Percentiles rank a stretch among this genome's conserved stretches.
Conservation (phyloP, 2,888 invertebrate species). For the Netelia virgata region DNA sequence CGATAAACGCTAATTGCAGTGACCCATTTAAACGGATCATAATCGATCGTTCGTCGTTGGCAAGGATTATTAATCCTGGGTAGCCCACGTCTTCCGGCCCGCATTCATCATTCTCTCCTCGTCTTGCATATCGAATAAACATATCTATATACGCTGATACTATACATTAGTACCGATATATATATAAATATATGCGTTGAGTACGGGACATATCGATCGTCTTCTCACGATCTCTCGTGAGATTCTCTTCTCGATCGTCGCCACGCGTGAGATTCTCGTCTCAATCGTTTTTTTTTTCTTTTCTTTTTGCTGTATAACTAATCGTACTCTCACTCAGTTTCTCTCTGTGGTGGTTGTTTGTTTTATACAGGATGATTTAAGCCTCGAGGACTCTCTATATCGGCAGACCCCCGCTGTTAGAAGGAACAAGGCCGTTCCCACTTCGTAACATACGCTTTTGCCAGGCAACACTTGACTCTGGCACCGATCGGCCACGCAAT, state of each 20-base stretch:
- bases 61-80: slow-evolving; percentile 45
- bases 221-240: slow-evolving; percentile 53
- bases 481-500: not conserved
- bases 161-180: not conserved
- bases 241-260: slow-evolving; percentile 41
- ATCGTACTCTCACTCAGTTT: slow-evolving; percentile 12
- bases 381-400: slow-evolving; percentile 69
- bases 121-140: slow-evolving; percentile 21
- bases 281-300: not conserved
- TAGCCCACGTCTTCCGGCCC: slow-evolving; percentile 61
- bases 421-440: slow-evolving; percentile 75
- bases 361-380: slow-evolving; percentile 77
- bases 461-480: not conserved
- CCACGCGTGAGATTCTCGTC: slow-evolving; percentile 9
- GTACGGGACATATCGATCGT: slow-evolving; percentile 40
- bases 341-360: slow-evolving; percentile 15
- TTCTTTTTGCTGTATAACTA: not conserved
- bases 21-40: slow-evolving; percentile 52
- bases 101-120: slow-evolving; percentile 49
- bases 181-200: slow-evolving; percentile 17
- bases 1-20: slow-evolving; percentile 48
- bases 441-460: slow-evolving; percentile 63
- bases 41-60: slow-evolving; percentile 54
- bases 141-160: not conserved
- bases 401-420: slow-evolving; percentile 79